These are phyloP conservation scores for Apis florea DNA, from an alignment of 1,140 invertebrate genomes.

Conservation along the genomic window DNA sequence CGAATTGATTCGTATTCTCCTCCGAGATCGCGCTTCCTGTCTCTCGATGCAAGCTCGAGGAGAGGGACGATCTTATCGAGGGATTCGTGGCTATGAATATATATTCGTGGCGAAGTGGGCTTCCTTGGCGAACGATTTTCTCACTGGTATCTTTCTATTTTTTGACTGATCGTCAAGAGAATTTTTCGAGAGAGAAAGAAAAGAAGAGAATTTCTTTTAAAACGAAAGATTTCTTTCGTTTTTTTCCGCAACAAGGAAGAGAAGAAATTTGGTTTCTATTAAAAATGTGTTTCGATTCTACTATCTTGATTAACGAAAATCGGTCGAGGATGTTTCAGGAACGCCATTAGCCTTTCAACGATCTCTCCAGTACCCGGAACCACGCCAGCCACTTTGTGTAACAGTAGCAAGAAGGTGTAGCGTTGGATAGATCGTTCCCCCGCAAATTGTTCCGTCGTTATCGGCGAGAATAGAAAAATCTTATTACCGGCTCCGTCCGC, in stretches of 20 bases:
- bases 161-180: too few species aligned
- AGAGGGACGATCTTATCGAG: neutral
- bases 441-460: neutral
- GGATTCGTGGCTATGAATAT: neutral
- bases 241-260: too few species aligned
- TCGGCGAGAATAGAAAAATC: too few species aligned
- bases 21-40: slow-evolving; percentile 10
- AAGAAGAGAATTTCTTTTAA: too few species aligned
- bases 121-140: neutral
- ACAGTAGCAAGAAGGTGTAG: neutral
- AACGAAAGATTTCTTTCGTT: too few species aligned
- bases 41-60: neutral
- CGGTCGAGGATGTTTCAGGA: too few species aligned
- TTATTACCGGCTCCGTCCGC: too few species aligned
- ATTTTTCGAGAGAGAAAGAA: too few species aligned
- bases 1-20: slow-evolving; percentile 22
- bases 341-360: slow-evolving; percentile 17
- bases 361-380: slow-evolving; percentile 38
- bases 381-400: slow-evolving; percentile 15
- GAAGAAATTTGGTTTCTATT: too few species aligned
- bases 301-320: too few species aligned
- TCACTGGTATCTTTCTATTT: too few species aligned
- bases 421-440: neutral
- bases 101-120: neutral
- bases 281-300: too few species aligned